phyloP scores from a whole-genome alignment of 2,888 invertebrate genomes.

The Idaea dimidiata region DNA sequence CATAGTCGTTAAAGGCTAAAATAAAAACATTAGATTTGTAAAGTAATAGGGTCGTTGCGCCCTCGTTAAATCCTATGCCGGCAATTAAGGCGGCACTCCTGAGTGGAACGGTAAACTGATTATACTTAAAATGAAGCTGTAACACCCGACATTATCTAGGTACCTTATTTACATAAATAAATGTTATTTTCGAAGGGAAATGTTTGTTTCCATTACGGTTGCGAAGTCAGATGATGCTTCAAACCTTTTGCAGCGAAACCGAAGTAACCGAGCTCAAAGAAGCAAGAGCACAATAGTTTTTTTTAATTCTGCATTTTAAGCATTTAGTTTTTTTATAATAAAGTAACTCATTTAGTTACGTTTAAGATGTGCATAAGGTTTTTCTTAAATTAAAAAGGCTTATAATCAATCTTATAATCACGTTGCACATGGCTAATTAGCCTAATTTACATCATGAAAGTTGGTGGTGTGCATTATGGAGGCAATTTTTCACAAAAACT shows the following conservation, averaged over 20 bases:
- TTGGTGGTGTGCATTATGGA: too few species aligned
- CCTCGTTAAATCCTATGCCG: constrained; percentile 63
- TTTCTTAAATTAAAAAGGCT: too few species aligned
- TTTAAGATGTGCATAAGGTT: too few species aligned
- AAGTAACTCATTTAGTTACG: too few species aligned
- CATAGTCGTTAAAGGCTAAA: background rate
- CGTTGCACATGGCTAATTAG: too few species aligned
- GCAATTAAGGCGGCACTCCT: constrained; percentile 57
- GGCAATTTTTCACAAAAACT: too few species aligned
- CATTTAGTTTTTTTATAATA: too few species aligned
- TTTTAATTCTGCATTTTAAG: too few species aligned
- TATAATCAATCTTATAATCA: too few species aligned
- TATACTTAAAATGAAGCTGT: constrained; percentile 67
- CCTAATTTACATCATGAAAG: too few species aligned
- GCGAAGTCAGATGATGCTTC: constrained; percentile 31
- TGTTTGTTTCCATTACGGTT: constrained; percentile 49
- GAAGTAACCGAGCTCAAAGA: background rate
- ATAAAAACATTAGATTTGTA: constrained; percentile 43
- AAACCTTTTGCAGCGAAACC: constrained; percentile 16
- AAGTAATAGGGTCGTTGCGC: constrained; percentile 53
- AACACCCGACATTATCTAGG: constrained; percentile 59
- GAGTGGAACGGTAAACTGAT: constrained; percentile 58
- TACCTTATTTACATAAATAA: constrained; percentile 64
- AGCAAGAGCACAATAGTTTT: background rate
- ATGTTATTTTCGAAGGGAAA: constrained; percentile 50